Conservation (phyloP, 2,797 vertebrate genomes). For the Thalassophryne amazonica region DNA sequence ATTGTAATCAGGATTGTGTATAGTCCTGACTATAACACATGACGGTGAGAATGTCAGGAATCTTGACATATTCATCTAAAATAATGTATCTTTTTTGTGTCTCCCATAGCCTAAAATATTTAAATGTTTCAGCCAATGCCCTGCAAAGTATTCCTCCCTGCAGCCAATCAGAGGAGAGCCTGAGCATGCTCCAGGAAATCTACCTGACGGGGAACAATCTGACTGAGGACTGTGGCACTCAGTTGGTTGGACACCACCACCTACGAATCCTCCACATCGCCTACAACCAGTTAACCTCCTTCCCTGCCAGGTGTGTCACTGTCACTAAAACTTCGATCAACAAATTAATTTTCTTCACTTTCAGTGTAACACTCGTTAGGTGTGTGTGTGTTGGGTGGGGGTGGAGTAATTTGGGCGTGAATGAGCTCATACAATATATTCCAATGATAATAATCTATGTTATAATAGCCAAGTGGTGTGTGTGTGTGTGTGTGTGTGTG, state of each 20-base stretch:
- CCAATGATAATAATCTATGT: too few relatives aligned
- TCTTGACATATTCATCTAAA: not conserved
- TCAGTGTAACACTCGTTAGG: too few relatives aligned
- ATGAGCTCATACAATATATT: too few relatives aligned
- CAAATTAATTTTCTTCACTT: too few relatives aligned
- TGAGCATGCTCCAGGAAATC: slow-evolving; percentile 91
- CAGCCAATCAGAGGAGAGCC: slow-evolving; percentile 85
- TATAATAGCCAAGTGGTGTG: too few relatives aligned
- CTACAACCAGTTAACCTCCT: slow-evolving; percentile 91
- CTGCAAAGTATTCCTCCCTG: slow-evolving; percentile 88
- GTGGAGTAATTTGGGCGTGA: too few relatives aligned
- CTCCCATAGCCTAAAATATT: slow-evolving; percentile 86
- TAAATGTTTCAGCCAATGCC: slow-evolving; percentile 92
- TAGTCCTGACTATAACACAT: not conserved
- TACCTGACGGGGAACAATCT: slow-evolving; percentile 90
- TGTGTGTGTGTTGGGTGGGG: too few relatives aligned
- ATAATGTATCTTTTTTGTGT: slow-evolving; percentile 6
- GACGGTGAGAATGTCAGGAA: not conserved
- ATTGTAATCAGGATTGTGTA: not conserved
- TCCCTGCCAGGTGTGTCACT: slow-evolving; percentile 87
- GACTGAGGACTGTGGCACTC: slow-evolving; percentile 87
- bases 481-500: too few relatives aligned
- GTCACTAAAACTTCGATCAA: too few relatives aligned
- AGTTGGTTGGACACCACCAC: slow-evolving; percentile 87
- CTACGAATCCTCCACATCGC: slow-evolving; percentile 91